Evolutionary conservation across 1,140 invertebrate genomes (phyloP).

Genomic region (Pogonus chalceus): DNA sequence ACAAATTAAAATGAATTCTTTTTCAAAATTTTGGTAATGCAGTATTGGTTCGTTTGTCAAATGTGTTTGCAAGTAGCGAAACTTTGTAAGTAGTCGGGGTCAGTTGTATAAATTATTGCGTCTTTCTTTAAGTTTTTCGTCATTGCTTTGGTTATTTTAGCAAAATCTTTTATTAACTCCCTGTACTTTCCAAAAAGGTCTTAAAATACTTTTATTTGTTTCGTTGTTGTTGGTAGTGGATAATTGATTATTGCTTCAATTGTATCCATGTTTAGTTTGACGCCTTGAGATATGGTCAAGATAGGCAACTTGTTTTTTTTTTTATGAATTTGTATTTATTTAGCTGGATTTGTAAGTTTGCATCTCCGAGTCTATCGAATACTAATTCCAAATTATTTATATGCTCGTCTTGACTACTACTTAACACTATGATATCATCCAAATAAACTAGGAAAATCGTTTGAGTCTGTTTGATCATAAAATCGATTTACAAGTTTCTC

Average conservation of each 20-base stretch:
- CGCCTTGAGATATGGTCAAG: constrained; percentile 14
- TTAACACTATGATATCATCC: constrained; percentile 37
- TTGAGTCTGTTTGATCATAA: too few relatives aligned
- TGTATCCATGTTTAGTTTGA: constrained; percentile 17
- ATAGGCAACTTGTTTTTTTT: constrained; percentile 14
- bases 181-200: too few relatives aligned
- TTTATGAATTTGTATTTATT: constrained; percentile 15
- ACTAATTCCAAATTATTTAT: constrained; percentile 22
- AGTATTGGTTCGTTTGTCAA: constrained; percentile 16
- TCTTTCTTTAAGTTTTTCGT: too few relatives aligned
- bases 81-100: too few relatives aligned
- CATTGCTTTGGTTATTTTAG: too few relatives aligned
- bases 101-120: too few relatives aligned
- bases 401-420: constrained; percentile 29
- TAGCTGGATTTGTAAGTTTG: constrained; percentile 21
- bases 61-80: too few relatives aligned
- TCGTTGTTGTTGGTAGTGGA: too few relatives aligned
- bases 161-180: too few relatives aligned
- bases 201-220: too few relatives aligned
- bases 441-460: constrained; percentile 25
- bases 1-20: too few relatives aligned
- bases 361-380: constrained; percentile 11
- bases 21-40: constrained; percentile 21
- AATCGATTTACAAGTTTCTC: too few relatives aligned
- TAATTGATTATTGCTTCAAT: constrained; percentile 15